Conservation (phyloP, 2,113 vertebrate species). For the Stigmatopora nigra region DNA sequence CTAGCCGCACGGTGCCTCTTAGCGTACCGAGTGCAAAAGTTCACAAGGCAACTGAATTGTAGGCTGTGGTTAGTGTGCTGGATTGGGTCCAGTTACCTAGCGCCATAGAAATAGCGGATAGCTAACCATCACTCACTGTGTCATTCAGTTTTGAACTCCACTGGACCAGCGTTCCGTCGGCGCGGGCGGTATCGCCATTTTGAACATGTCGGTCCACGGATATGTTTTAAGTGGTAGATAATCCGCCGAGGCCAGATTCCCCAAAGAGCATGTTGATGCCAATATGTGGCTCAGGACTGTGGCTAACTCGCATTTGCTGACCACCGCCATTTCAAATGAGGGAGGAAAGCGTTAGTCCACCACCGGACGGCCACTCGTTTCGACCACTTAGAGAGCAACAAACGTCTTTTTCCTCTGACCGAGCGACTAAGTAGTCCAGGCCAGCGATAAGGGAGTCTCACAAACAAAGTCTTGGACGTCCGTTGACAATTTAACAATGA, state of each 20-base stretch:
- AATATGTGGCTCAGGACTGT: constrained; percentile 7
- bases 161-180: neutral
- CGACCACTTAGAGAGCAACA: constrained; percentile 16
- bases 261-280: neutral
- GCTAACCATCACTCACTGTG: too few relatives aligned
- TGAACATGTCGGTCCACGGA: too few relatives aligned
- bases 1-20: constrained; percentile 50
- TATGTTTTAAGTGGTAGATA: neutral
- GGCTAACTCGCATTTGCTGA: constrained; percentile 19
- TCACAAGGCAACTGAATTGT: constrained; percentile 29
- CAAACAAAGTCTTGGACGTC: neutral
- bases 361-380: constrained; percentile 22
- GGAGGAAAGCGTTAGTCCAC: neutral
- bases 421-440: neutral
- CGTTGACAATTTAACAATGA: neutral
- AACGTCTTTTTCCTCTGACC: neutral
- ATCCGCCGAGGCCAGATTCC: constrained; percentile 1
- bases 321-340: constrained; percentile 16
- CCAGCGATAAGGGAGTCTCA: neutral
- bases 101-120: too few relatives aligned
- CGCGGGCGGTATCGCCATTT: neutral
- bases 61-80: constrained; percentile 8
- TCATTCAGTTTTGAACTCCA: neutral
- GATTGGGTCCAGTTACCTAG: constrained; percentile 8
- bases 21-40: constrained; percentile 35